Evolutionary conservation across 2,797 vertebrate species (phyloP).

Genomic region (Leptoclinus maculatus): DNA sequence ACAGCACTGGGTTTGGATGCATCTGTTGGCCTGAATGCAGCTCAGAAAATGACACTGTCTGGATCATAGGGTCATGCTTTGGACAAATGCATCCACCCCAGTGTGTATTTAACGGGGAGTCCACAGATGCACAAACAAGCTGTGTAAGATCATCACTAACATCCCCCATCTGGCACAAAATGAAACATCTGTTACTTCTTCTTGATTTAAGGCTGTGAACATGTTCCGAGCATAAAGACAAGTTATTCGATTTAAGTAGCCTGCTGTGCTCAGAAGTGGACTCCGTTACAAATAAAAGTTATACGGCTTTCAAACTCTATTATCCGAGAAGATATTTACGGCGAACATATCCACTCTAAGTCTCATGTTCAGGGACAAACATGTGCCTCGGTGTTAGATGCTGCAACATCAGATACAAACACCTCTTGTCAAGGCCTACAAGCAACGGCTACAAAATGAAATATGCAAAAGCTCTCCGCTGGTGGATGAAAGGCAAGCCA

Average conservation of each 20-base stretch:
- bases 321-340: not conserved
- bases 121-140: constrained; percentile 10
- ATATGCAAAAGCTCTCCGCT: not conserved
- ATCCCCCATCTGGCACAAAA: constrained; percentile 29
- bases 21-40: not conserved
- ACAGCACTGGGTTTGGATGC: not conserved
- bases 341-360: not conserved
- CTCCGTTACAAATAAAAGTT: not conserved
- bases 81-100: constrained; percentile 3
- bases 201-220: constrained; percentile 10
- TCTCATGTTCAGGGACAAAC: not conserved
- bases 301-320: not conserved
- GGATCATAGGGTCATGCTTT: not conserved
- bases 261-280: constrained; percentile 6
- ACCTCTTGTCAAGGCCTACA: not conserved
- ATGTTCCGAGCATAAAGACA: not conserved
- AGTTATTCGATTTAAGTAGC: not conserved
- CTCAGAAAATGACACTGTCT: not conserved
- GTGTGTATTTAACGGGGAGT: constrained; percentile 4
- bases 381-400: not conserved
- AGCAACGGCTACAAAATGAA: not conserved
- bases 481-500: not conserved
- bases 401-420: not conserved
- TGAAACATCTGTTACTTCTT: constrained; percentile 42
- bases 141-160: constrained; percentile 23